Percentiles rank a stretch among this genome's conserved stretches.
Conservation (phyloP, 2,113 vertebrate species). For the Morone chrysops region DNA sequence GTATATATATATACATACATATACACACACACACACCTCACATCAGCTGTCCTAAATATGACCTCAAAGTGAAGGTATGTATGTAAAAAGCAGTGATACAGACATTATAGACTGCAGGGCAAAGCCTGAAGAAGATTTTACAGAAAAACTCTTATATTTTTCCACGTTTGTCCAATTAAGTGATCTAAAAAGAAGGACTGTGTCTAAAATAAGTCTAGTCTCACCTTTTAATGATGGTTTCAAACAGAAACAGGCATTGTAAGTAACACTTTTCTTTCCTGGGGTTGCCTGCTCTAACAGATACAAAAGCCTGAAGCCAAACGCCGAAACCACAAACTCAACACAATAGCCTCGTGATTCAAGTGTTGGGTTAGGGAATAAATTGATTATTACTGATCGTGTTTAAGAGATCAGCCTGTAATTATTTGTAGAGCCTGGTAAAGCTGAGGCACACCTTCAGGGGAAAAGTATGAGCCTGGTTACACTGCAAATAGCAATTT, state of each 20-base stretch:
- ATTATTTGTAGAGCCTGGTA: not conserved
- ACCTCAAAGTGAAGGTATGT: not conserved
- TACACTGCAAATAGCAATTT: not conserved
- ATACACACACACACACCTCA: too few relatives aligned
- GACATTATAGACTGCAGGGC: not conserved
- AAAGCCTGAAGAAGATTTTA: not conserved
- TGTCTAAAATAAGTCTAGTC: not conserved
- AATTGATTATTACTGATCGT: not conserved
- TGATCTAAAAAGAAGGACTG: not conserved
- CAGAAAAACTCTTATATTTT: too few relatives aligned
- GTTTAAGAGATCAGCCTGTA: not conserved
- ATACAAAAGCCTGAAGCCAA: constrained; percentile 10
- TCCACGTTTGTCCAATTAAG: not conserved
- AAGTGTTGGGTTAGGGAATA: not conserved
- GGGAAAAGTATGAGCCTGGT: too few relatives aligned
- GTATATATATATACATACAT: not conserved
- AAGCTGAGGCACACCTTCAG: not conserved
- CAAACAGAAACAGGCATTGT: not conserved
- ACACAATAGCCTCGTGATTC: constrained; percentile 34
- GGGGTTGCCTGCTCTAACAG: not conserved
- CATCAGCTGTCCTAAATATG: not conserved
- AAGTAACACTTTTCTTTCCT: not conserved
- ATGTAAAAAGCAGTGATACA: too few relatives aligned
- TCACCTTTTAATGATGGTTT: not conserved
- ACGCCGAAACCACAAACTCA: constrained; percentile 15